A percentile compares a stretch with the other conserved stretches of the same genome.
These are phyloP conservation scores for Acanthurus leucopareius DNA, from an alignment of 2,797 vertebrate genomes.

Conservation along the genomic window DNA sequence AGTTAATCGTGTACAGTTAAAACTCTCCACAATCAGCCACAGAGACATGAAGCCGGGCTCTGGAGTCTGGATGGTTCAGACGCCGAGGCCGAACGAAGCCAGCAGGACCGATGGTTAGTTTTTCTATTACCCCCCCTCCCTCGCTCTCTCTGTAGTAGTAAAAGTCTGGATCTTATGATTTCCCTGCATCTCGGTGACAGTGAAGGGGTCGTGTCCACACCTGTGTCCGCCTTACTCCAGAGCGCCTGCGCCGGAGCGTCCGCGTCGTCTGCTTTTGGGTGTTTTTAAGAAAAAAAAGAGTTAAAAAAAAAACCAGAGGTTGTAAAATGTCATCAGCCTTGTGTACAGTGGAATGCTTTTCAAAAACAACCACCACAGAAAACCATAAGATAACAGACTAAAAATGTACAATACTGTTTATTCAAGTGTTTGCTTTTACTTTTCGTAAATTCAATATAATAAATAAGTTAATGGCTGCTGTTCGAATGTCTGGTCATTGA, in stretches of 20 bases:
- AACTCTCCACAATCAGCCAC: slow-evolving; percentile 6
- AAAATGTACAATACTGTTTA: slow-evolving; percentile 87
- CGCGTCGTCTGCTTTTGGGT: slow-evolving; percentile 61
- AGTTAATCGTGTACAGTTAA: slow-evolving; percentile 14
- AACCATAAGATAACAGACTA: slow-evolving; percentile 65
- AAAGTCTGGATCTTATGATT: slow-evolving; percentile 34
- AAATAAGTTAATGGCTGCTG: slow-evolving; percentile 87
- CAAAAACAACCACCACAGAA: slow-evolving; percentile 55
- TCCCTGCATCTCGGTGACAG: slow-evolving; percentile 51
- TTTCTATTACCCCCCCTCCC: neutral
- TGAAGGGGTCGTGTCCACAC: slow-evolving; percentile 57
- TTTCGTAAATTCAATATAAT: slow-evolving; percentile 90
- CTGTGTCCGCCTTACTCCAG: slow-evolving; percentile 53
- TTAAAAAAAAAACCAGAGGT: slow-evolving; percentile 39
- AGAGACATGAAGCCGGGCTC: slow-evolving; percentile 6
- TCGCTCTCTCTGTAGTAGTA: neutral
- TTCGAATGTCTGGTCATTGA: slow-evolving; percentile 40
- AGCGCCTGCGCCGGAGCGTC: slow-evolving; percentile 64
- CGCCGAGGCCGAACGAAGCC: neutral
- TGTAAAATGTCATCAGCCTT: slow-evolving; percentile 74
- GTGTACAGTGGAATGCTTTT: slow-evolving; percentile 81
- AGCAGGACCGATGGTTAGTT: neutral
- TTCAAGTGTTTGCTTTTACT: slow-evolving; percentile 90
- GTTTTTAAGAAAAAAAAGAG: slow-evolving; percentile 58
- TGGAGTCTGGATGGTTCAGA: slow-evolving; percentile 18